A percentile compares a stretch with the other conserved stretches of the same genome.
Conservation (phyloP, 2,113 vertebrate species). For the Thalassoma bifasciatum region DNA sequence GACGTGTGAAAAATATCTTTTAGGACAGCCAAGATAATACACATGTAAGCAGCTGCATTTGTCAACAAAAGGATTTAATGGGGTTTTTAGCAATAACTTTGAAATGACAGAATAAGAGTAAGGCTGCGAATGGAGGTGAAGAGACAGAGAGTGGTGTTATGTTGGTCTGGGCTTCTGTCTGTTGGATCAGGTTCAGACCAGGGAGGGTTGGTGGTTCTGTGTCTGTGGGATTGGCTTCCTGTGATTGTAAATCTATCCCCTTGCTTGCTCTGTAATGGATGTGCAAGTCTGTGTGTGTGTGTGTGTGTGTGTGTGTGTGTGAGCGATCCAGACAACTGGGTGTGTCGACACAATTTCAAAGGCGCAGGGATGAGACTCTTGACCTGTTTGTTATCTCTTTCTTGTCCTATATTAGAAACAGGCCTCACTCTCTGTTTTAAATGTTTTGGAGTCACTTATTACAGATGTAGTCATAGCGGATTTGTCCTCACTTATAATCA, state of each 20-base stretch:
- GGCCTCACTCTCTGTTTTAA: neutral
- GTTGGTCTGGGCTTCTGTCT: constrained; percentile 11
- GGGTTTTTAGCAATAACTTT: too few species aligned
- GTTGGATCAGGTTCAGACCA: constrained; percentile 65
- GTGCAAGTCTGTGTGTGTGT: constrained; percentile 17
- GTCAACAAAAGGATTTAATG: too few species aligned
- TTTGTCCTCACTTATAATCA: too few species aligned
- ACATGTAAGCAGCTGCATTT: too few species aligned
- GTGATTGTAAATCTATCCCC: constrained; percentile 73
- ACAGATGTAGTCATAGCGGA: neutral
- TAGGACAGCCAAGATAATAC: too few species aligned
- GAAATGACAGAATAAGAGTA: neutral
- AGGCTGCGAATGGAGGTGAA: neutral
- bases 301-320: constrained; percentile 15
- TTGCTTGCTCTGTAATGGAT: constrained; percentile 37
- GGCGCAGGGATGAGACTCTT: constrained; percentile 29
- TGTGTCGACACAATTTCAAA: constrained; percentile 34
- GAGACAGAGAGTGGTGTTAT: constrained; percentile 12
- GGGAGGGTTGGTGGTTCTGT: constrained; percentile 47
- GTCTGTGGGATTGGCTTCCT: constrained; percentile 73
- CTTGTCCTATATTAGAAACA: neutral
- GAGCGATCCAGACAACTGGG: constrained; percentile 19
- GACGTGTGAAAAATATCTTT: too few species aligned
- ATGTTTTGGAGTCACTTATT: neutral
- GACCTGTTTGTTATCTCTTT: constrained; percentile 40